Evolutionary conservation across 2,797 vertebrate species (phyloP).

Genomic region (Notolabrus celidotus): DNA sequence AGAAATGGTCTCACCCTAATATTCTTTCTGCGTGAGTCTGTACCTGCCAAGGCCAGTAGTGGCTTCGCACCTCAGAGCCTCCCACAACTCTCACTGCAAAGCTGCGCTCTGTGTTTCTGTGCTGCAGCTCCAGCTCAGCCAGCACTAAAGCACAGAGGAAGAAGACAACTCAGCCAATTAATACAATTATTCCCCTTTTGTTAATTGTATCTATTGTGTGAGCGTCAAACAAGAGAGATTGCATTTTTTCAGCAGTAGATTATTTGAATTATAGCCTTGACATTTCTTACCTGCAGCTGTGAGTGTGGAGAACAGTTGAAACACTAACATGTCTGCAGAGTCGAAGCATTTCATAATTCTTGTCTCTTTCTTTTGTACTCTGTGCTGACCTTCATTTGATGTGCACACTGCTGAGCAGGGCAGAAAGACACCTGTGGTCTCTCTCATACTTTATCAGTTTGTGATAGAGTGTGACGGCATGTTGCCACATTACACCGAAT

Average conservation of each 20-base stretch:
- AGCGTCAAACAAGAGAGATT: background rate
- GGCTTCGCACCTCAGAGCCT: background rate
- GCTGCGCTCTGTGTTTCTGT: conserved; percentile 41
- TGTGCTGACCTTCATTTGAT: conserved; percentile 28
- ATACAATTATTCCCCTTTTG: background rate
- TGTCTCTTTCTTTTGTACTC: conserved; percentile 9
- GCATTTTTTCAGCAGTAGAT: background rate
- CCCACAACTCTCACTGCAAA: conserved; percentile 40
- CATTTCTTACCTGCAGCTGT: conserved; percentile 21
- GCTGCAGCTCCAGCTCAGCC: conserved; percentile 36
- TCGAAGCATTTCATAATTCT: conserved; percentile 10
- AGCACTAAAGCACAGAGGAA: conserved; percentile 38
- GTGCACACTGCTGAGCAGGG: conserved; percentile 1
- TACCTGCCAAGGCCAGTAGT: background rate
- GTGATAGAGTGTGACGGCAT: background rate
- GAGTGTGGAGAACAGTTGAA: conserved; percentile 35
- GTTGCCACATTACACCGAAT: conserved; percentile 3
- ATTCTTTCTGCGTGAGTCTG: background rate
- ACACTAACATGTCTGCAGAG: conserved; percentile 15
- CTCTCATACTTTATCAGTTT: conserved; percentile 49
- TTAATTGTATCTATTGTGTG: background rate
- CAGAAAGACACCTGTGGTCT: conserved; percentile 38
- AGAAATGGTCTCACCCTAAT: no score
- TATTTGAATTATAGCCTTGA: background rate
- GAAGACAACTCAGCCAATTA: background rate